phyloP scores from a whole-genome alignment of 2,797 vertebrate genomes.

The Enteromius thamalakanensis region DNA sequence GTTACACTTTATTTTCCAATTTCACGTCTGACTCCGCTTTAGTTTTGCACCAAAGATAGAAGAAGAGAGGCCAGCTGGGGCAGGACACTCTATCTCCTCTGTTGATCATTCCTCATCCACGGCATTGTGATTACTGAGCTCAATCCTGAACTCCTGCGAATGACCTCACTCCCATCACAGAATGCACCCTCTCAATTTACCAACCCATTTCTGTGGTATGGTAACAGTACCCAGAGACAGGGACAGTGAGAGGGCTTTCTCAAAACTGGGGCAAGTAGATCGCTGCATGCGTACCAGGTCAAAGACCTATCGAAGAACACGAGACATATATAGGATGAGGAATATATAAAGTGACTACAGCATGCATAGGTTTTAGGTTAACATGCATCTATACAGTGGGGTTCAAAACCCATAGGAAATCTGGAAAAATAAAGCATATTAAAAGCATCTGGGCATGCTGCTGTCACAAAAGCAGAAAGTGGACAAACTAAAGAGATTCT shows the following conservation, averaged over 20 bases:
- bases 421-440: not conserved
- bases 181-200: constrained; percentile 65
- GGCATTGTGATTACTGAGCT: constrained; percentile 59
- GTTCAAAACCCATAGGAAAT: not conserved
- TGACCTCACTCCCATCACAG: constrained; percentile 64
- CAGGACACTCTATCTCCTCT: constrained; percentile 65
- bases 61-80: constrained; percentile 77
- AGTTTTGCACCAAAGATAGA: constrained; percentile 78
- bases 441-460: not conserved
- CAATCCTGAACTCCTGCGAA: constrained; percentile 60
- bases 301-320: constrained; percentile 23
- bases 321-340: not conserved
- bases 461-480: not conserved
- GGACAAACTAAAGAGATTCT: not conserved
- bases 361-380: not conserved
- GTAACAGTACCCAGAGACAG: constrained; percentile 66
- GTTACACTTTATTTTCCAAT: constrained; percentile 82
- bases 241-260: constrained; percentile 62
- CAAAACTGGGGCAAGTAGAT: constrained; percentile 59
- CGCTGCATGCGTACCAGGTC: constrained; percentile 30
- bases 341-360: constrained; percentile 2
- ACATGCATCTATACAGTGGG: not conserved
- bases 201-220: constrained; percentile 69
- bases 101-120: constrained; percentile 62
- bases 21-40: constrained; percentile 81